Evolutionary conservation across 2,113 vertebrate species (phyloP), one percentile per base, ranked within the genome.

Genomic region (Rostratula benghalensis): DNA sequence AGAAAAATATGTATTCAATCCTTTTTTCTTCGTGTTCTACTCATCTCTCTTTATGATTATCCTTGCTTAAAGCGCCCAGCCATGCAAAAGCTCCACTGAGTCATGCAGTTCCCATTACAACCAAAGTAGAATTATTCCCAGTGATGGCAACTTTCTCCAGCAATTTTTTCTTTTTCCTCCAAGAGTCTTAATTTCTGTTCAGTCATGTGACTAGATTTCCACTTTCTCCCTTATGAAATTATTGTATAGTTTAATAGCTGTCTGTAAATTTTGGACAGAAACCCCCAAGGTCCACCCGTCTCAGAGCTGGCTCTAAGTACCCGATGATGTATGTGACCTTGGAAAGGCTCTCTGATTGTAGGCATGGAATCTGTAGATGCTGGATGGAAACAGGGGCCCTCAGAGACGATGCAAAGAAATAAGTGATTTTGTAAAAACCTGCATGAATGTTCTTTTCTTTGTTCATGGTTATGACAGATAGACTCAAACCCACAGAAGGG

Each of bases 61-160:
- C 89, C 83, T 96, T 94, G 63, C 77, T 94, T 90, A 88, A 93
- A 95, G 83, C 96, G 91, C 43, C 81, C 94, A 91, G 65, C 87
- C 80, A 61, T 91, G 87, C 87, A 94, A 91, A 95, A 94, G 50
- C 81, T 95, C 83, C 70, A 90, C 83, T 78, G 74, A 84, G 41
- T 96, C 94, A 91, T 73, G 53, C 61, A 91, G 87, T 46, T 95
- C 83, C 87, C 83, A 89, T 95, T 92, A 88, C 82, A 88, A 31
- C 53, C 77, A 41, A 83, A 69, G 67, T 2, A 94, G 86, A 95
- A 96, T 93, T 96, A 92, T 89, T 87, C 94, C 93, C 67, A 86
- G 39, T 4, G 51, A 93, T 43, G 88, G 7, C 43, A 87, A 91
- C 87, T 85, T 87, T 86, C 75, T 45, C 79, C 60, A 28, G 33